Percentiles rank a stretch among this genome's conserved stretches.
Evolutionary conservation across 2,113 vertebrate species (phyloP).

Genomic region (Bambusicola thoracicus): DNA sequence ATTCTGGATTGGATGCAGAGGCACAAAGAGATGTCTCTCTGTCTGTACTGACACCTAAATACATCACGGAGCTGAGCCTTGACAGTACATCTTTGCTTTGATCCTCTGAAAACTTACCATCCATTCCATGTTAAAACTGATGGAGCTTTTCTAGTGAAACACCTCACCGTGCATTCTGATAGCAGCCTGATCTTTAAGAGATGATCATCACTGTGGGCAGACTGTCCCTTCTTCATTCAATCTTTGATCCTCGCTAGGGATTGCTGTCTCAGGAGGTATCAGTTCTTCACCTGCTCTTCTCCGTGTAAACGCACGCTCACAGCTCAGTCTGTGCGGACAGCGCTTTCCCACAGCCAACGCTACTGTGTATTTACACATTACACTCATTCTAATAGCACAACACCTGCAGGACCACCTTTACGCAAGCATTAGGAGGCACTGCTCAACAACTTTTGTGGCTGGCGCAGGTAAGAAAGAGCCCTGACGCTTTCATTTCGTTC

Average conservation of each 20-base stretch:
- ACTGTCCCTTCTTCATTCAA: neutral
- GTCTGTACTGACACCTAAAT: neutral
- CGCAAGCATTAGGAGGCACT: slow-evolving; percentile 62
- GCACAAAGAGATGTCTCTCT: neutral
- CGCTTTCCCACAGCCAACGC: neutral
- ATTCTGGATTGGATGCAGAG: neutral
- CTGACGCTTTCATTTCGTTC: neutral
- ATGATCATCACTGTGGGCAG: neutral
- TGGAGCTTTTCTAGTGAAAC: neutral
- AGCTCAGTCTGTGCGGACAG: neutral
- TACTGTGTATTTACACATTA: neutral
- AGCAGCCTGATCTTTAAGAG: neutral
- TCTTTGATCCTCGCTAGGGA: neutral
- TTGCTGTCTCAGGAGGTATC: neutral
- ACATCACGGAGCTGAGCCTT: neutral
- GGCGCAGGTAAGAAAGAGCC: slow-evolving; percentile 21
- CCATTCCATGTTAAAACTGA: neutral
- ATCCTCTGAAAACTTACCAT: neutral
- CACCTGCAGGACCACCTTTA: slow-evolving; percentile 8
- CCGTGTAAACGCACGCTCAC: neutral
- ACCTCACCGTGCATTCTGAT: neutral
- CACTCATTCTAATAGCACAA: neutral
- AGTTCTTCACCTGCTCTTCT: neutral
- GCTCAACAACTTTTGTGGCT: slow-evolving; percentile 27
- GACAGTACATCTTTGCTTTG: neutral